Percentiles rank a stretch among this genome's conserved stretches.
Evolutionary conservation across 35 echinoderm and acorn worm genomes (phyloP).

Genomic region (Diadema setosum): DNA sequence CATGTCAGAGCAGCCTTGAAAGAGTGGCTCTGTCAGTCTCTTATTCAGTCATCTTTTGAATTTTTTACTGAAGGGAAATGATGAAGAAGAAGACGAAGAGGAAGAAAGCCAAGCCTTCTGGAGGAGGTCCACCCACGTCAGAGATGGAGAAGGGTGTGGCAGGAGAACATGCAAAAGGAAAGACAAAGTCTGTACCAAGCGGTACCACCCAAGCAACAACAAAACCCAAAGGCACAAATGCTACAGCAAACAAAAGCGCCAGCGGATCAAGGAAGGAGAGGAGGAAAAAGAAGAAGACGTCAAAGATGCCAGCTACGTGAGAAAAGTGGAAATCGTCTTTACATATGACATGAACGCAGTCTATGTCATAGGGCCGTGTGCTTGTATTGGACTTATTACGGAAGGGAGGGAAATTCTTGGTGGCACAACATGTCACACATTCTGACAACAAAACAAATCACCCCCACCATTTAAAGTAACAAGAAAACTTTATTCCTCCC

Average conservation of each 20-base stretch:
- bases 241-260: not conserved
- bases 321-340: no score
- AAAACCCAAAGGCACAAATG: not conserved
- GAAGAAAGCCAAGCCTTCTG: not conserved
- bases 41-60: not conserved
- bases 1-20: not conserved
- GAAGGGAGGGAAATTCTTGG: no score
- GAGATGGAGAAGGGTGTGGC: not conserved
- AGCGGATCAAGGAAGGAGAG: not conserved
- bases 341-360: no score
- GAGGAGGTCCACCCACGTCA: not conserved
- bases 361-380: no score
- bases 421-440: no score
- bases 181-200: not conserved
- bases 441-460: no score
- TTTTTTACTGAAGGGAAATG: not conserved
- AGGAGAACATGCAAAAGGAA: not conserved
- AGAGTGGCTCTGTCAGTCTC: not conserved
- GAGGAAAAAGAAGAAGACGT: not conserved
- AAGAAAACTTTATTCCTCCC: no score
- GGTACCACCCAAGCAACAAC: not conserved
- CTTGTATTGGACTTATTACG: no score
- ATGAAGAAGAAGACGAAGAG: not conserved
- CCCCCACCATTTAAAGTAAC: no score
- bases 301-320: not conserved